phyloP scores from a whole-genome alignment of 1,140 invertebrate genomes.

The Eupeodes corollae region DNA sequence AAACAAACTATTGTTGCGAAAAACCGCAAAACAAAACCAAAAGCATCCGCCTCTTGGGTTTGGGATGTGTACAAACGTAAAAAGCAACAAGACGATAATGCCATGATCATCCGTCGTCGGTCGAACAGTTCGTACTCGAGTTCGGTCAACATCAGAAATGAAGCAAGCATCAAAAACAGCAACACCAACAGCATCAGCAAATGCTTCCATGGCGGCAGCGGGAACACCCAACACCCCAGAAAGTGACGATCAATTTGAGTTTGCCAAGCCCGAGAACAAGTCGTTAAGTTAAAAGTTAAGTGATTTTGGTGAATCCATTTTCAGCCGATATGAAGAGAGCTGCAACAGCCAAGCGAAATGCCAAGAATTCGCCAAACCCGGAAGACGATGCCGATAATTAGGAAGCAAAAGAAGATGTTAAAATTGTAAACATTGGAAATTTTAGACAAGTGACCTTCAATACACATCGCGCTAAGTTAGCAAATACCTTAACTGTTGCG shows the following conservation, averaged over 20 bases:
- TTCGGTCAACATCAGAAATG: constrained; percentile 45
- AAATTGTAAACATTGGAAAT: constrained; percentile 47
- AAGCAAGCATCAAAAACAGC: constrained; percentile 21
- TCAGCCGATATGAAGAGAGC: constrained; percentile 23
- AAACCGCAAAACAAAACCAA: constrained; percentile 24
- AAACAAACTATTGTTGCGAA: background rate
- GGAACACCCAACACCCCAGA: constrained; percentile 16
- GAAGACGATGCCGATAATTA: constrained; percentile 27
- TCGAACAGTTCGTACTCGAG: constrained; percentile 74
- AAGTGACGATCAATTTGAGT: constrained; percentile 17
- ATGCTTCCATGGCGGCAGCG: background rate
- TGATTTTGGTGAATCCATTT: constrained; percentile 10
- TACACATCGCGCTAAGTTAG: constrained; percentile 44
- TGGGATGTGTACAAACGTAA: constrained; percentile 46
- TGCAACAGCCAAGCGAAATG: background rate
- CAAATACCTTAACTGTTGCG: constrained; percentile 47
- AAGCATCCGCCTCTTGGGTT: constrained; percentile 43
- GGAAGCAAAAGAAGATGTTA: constrained; percentile 47
- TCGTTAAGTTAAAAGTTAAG: constrained; percentile 1
- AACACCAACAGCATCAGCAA: background rate
- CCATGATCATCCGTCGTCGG: constrained; percentile 65
- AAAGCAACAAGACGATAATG: constrained; percentile 53
- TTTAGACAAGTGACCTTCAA: constrained; percentile 53
- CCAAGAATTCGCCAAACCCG: constrained; percentile 1
- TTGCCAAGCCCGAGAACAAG: constrained; percentile 28